Evolutionary conservation across 2,113 vertebrate genomes (phyloP).

Genomic region (Vulpes ferrilata): DNA sequence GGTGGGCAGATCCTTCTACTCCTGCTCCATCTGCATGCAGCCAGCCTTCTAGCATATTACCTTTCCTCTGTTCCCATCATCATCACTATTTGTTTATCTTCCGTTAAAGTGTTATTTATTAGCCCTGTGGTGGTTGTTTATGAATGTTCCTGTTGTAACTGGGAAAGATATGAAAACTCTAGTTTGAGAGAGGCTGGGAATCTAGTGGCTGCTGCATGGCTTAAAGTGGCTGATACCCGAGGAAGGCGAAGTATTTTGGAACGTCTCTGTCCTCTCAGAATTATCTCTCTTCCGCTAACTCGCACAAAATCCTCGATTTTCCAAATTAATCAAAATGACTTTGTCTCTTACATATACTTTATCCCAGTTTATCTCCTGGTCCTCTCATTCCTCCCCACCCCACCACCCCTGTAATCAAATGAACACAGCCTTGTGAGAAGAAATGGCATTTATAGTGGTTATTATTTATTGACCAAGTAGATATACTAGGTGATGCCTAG

Average conservation of each 20-base stretch:
- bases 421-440: neutral
- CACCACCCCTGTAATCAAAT: neutral
- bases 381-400: neutral
- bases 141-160: neutral
- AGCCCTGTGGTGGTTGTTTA: neutral
- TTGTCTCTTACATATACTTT: neutral
- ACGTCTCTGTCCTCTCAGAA: neutral
- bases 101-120: neutral
- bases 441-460: conserved; percentile 50
- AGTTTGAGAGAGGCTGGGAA: neutral
- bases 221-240: neutral
- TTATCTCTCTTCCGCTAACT: neutral
- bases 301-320: neutral
- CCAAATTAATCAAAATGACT: neutral
- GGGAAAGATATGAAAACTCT: neutral
- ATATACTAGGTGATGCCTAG: conserved; percentile 45
- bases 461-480: conserved; percentile 52
- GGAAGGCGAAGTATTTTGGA: neutral
- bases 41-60: neutral
- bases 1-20: neutral
- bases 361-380: neutral
- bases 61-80: neutral
- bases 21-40: neutral
- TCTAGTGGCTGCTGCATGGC: neutral
- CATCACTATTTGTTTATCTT: conserved; percentile 15